Evolutionary conservation across 2,888 invertebrate species (phyloP), one percentile per base, ranked within the genome.

Genomic region (Synanthedon myopaeformis): DNA sequence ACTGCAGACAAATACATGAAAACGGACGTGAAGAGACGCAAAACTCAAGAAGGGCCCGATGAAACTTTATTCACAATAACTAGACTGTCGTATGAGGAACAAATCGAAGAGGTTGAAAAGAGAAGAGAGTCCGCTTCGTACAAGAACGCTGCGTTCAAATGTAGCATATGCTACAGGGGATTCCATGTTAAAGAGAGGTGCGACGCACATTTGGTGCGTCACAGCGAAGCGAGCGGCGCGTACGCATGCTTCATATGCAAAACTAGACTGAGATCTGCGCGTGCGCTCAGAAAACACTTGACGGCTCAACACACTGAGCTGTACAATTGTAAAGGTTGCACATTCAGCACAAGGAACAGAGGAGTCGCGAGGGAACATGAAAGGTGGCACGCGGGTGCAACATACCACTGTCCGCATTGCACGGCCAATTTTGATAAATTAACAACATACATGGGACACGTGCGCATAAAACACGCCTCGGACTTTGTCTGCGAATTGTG

Each of bases 171-270:
- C 50, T 85, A 66, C 35, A 58, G 82, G 3, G 85, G 83, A 0
- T 85, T 85, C 56, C 64, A 70, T 42, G 72, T 74, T 1, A 62
- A 70, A 35, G 83, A 81, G 8, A 53, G 83, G 14, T 82, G 75
- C 10, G 74, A 74, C 1, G 80, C 79, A 0, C 85, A 86, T 35
- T 60, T 65, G 0, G 63, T 83, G 0, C 58, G 84, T 12, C 85
- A 86, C 56, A 82, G 75, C 3, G 81, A 79, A 85, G 75, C 78
- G 71, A 75, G 79, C 56, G 85, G 85, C 0, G 78, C 76, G 0
- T 82, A 69, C 56, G 81, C 81, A 50, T 86, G 85, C 49, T 83
- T 82, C 53, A 83, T 86, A 3, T 86, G 85, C 52, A 84, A 82
- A 54, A 82, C 82, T 0, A 63, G 82, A 0, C 55, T 83, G 41